A percentile compares a stretch with the other conserved stretches of the same genome.
phyloP scores from a whole-genome alignment of 2,797 vertebrate species.

The Helarctos malayanus region DNA sequence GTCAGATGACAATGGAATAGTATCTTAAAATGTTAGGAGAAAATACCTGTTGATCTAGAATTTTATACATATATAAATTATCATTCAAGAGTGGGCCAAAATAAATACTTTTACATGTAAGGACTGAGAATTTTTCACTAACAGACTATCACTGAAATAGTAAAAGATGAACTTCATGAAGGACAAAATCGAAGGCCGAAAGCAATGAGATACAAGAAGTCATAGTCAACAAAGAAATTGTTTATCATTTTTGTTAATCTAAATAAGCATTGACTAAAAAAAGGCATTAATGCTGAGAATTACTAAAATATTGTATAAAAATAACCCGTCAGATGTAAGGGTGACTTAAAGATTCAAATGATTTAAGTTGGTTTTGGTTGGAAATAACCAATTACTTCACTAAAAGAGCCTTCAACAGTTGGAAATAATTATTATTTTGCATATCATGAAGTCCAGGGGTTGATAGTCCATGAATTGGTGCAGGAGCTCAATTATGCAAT shows the following conservation, averaged over 20 bases:
- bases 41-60: not conserved
- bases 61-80: not conserved
- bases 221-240: not conserved
- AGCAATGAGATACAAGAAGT: not conserved
- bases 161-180: not conserved
- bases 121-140: not conserved
- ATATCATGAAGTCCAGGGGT: not conserved
- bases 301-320: not conserved
- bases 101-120: not conserved
- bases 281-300: not conserved
- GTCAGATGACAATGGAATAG: not conserved
- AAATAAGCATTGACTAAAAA: not conserved
- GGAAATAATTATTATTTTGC: conserved; percentile 4
- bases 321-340: not conserved
- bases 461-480: not conserved
- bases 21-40: not conserved
- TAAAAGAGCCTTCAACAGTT: not conserved
- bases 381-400: not conserved
- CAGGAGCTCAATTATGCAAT: not conserved
- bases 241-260: not conserved
- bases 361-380: not conserved
- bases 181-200: conserved; percentile 3
- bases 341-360: not conserved
- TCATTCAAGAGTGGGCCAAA: not conserved
- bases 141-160: not conserved